Percentiles rank a stretch among this genome's conserved stretches.
phyloP scores from a whole-genome alignment of 2,797 vertebrate species.

The Potorous gilbertii region DNA sequence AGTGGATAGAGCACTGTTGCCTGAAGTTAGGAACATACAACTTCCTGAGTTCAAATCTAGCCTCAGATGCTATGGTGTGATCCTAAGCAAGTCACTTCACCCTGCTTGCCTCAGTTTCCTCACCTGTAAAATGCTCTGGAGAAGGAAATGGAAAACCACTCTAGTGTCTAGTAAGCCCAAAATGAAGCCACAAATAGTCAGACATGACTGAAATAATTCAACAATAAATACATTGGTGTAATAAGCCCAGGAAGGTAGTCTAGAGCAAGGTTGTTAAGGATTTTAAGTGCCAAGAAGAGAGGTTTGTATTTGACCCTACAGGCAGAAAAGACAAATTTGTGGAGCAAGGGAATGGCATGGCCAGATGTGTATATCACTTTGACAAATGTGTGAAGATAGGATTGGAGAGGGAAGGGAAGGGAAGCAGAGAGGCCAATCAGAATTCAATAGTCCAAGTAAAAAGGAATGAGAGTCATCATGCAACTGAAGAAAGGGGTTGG shows the following conservation, averaged over 20 bases:
- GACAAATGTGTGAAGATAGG: background rate
- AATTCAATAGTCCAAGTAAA: background rate
- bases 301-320: background rate
- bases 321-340: background rate
- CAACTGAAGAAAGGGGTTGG: background rate
- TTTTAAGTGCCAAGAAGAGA: background rate
- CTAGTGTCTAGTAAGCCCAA: background rate
- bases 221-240: background rate
- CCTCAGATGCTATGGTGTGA: background rate
- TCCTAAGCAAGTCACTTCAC: background rate
- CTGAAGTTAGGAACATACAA: background rate
- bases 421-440: background rate
- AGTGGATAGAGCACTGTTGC: background rate
- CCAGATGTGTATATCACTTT: background rate
- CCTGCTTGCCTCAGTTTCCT: background rate
- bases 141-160: background rate
- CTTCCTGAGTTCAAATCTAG: background rate
- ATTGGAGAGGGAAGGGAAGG: background rate
- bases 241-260: background rate
- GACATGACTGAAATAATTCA: background rate
- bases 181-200: background rate
- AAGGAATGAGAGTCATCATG: background rate
- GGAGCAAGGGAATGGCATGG: background rate
- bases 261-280: background rate
- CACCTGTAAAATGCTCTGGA: background rate